Evolutionary conservation across 2,113 vertebrate species (phyloP).

Genomic region (Salvelinus namaycush): DNA sequence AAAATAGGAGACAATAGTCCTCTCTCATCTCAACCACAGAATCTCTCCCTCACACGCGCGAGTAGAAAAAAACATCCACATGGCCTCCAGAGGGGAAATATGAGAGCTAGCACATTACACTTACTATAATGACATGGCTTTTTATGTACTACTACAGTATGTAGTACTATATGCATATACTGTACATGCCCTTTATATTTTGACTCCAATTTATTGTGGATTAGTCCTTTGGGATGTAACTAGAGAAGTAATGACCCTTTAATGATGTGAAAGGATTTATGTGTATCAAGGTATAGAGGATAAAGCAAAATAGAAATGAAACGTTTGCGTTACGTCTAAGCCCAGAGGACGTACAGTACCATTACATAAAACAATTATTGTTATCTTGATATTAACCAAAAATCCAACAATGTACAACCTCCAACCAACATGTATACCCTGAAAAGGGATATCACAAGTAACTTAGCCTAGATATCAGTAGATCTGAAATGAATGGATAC

Average conservation of each 20-base stretch:
- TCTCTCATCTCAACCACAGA: conserved; percentile 37
- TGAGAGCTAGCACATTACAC: conserved; percentile 47
- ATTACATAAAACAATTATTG: too few species aligned
- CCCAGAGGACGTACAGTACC: background rate
- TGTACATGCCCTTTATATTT: conserved; percentile 25
- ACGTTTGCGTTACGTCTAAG: background rate
- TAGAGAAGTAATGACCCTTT: background rate
- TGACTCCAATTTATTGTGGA: conserved; percentile 16
- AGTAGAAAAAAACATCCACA: conserved; percentile 34
- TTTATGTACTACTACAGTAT: conserved; percentile 53
- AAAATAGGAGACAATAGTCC: conserved; percentile 27
- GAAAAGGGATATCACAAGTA: too few species aligned
- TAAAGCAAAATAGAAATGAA: background rate
- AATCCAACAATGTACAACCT: too few species aligned
- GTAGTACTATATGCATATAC: conserved; percentile 24
- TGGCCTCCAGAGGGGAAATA: conserved; percentile 34
- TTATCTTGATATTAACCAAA: too few species aligned
- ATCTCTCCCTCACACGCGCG: background rate
- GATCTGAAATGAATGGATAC: background rate
- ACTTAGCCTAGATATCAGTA: too few species aligned
- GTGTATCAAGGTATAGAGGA: conserved; percentile 1
- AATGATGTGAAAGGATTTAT: background rate
- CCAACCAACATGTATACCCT: too few species aligned
- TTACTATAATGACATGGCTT: conserved; percentile 64
- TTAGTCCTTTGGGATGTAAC: conserved; percentile 6